These are phyloP conservation scores for Esox niger DNA, from an alignment of 2,113 vertebrate species.

Conservation along the genomic window DNA sequence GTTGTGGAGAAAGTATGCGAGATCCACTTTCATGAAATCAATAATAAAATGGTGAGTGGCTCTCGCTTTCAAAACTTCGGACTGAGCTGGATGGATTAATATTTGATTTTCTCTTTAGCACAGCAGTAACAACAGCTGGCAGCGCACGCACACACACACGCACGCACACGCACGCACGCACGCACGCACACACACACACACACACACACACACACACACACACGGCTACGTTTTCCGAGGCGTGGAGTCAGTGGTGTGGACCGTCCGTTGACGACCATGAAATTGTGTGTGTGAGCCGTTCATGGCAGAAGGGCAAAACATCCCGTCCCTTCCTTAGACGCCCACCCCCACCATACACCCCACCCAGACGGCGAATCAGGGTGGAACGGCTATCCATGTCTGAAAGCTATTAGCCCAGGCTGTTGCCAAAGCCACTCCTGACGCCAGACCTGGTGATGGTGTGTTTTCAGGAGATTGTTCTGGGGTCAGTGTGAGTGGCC, in stretches of 20 bases:
- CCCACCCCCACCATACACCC: constrained; percentile 30
- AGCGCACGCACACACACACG: constrained; percentile 4
- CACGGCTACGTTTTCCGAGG: constrained; percentile 12
- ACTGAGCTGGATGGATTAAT: constrained; percentile 43
- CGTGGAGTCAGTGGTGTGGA: constrained; percentile 48
- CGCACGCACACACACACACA: not conserved
- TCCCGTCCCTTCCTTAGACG: constrained; percentile 28
- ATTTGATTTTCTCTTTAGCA: constrained; percentile 48
- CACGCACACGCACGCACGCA: constrained; percentile 1
- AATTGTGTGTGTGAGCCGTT: constrained; percentile 57
- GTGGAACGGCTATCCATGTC: constrained; percentile 38
- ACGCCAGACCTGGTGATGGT: too few relatives aligned
- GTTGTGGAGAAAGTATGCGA: constrained; percentile 94
- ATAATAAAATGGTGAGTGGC: constrained; percentile 93
- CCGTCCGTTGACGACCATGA: constrained; percentile 41
- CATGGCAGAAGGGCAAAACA: constrained; percentile 27
- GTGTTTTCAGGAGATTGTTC: too few relatives aligned
- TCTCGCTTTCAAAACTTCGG: constrained; percentile 45
- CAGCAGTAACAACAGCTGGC: constrained; percentile 13
- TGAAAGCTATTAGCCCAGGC: constrained; percentile 32
- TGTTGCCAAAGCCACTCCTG: not conserved
- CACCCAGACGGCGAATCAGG: constrained; percentile 20
- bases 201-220: not conserved
- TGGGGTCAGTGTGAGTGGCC: too few relatives aligned
- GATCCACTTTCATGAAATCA: constrained; percentile 95